These are phyloP conservation scores for Eriocheir sinensis DNA, from an alignment of 1,140 invertebrate species.

Conservation along the genomic window DNA sequence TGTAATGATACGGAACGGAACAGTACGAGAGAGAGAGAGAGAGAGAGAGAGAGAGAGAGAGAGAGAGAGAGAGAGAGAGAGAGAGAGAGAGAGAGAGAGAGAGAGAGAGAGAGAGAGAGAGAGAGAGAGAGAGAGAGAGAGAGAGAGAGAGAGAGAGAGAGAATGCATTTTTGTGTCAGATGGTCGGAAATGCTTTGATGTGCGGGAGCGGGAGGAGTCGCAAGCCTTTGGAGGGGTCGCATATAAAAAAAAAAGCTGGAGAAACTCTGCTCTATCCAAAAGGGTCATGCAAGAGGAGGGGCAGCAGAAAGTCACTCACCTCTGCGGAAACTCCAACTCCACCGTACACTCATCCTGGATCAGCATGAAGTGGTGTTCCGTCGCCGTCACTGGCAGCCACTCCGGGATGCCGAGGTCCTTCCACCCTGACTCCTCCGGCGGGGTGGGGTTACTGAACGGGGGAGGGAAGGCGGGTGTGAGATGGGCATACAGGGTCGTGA, in stretches of 20 bases:
- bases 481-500: too few species aligned
- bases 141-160: too few species aligned
- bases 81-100: background rate
- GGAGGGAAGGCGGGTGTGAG: background rate
- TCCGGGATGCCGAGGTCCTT: background rate
- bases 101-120: too few species aligned
- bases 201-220: too few species aligned
- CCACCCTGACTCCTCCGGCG: background rate
- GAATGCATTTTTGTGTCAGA: too few species aligned
- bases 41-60: background rate
- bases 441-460: conserved; percentile 51
- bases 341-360: conserved; percentile 53
- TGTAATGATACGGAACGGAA: background rate
- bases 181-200: too few species aligned
- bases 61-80: background rate
- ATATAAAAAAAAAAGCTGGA: too few species aligned
- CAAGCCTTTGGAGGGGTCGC: too few species aligned
- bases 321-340: conserved; percentile 32
- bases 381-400: conserved; percentile 30
- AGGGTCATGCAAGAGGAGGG: too few species aligned
- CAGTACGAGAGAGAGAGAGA: background rate
- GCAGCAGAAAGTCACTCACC: background rate
- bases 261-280: too few species aligned
- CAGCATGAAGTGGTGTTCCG: conserved; percentile 44
- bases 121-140: too few species aligned